phyloP scores from a whole-genome alignment of 2,888 invertebrate species.

The Brenthis daphne region DNA sequence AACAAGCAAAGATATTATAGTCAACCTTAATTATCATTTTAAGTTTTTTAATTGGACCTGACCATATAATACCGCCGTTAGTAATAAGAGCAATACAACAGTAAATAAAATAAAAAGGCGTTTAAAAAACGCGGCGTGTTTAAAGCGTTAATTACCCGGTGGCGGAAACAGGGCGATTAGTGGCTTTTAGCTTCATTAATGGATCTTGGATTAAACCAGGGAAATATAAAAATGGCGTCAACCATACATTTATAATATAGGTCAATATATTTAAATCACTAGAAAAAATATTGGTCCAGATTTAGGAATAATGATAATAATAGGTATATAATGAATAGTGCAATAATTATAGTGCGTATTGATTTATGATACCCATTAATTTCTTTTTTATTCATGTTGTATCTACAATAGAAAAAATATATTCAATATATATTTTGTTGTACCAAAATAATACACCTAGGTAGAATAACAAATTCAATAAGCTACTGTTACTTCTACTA shows the following conservation, averaged over 20 bases:
- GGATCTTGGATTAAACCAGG: slow-evolving; percentile 52
- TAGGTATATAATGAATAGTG: no score
- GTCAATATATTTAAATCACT: no score
- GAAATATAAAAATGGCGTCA: slow-evolving; percentile 30
- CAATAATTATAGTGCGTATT: no score
- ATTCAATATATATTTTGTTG: no score
- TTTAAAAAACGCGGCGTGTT: slow-evolving; percentile 45
- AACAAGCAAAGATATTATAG: slow-evolving; percentile 14
- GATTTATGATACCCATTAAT: no score
- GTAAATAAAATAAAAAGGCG: slow-evolving; percentile 49
- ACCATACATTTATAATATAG: slow-evolving; percentile 17
- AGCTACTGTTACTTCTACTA: slow-evolving; percentile 2
- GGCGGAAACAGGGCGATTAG: slow-evolving; percentile 73
- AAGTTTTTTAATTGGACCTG: slow-evolving; percentile 10
- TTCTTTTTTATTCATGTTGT: no score
- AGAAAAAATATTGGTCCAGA: no score
- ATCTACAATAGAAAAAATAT: no score
- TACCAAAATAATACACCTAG: no score
- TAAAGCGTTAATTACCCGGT: slow-evolving; percentile 57
- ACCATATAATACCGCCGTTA: slow-evolving; percentile 33
- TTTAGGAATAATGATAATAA: no score
- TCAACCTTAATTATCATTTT: slow-evolving; percentile 15
- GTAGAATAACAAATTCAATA: neutral
- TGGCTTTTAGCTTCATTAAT: slow-evolving; percentile 67
- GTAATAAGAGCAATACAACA: slow-evolving; percentile 47